These are phyloP conservation scores for Campylomormyrus tamandua DNA, from an alignment of 2,113 vertebrate genomes.

Conservation along the genomic window DNA sequence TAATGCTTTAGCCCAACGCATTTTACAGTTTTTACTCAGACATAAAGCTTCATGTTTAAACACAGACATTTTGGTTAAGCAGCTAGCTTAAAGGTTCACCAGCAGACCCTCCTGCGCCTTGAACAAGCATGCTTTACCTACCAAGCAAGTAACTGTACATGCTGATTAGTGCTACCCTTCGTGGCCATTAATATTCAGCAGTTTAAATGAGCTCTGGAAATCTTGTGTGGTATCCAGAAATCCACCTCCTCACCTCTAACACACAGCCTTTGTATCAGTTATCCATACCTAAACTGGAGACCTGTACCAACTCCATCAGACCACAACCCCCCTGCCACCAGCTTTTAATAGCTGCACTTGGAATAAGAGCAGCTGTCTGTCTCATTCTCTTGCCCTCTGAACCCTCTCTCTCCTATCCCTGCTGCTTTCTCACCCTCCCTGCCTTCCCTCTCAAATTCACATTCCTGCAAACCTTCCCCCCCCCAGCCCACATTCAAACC, in stretches of 20 bases:
- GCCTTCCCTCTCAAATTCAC: neutral
- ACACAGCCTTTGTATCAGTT: neutral
- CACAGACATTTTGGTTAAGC: neutral
- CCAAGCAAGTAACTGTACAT: neutral
- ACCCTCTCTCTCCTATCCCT: neutral
- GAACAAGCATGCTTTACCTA: neutral
- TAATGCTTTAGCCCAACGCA: neutral
- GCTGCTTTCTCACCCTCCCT: neutral
- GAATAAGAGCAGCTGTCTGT: conserved; percentile 35
- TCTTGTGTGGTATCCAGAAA: neutral
- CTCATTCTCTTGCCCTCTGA: neutral
- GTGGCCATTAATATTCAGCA: neutral
- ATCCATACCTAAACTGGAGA: neutral
- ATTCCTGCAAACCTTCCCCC: neutral
- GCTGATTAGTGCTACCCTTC: neutral
- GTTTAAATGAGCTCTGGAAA: neutral
- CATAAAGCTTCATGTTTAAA: neutral
- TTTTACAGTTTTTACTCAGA: neutral
- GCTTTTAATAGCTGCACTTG: conserved; percentile 44
- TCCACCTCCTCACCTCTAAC: neutral
- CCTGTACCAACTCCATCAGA: neutral
- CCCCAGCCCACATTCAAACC: conserved; percentile 5
- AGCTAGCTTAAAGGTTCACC: neutral
- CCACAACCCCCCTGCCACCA: neutral
- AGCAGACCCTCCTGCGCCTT: neutral